Evolutionary conservation across 2,113 vertebrate species (phyloP).

Genomic region (Rhegmatorhina hoffmannsi): DNA sequence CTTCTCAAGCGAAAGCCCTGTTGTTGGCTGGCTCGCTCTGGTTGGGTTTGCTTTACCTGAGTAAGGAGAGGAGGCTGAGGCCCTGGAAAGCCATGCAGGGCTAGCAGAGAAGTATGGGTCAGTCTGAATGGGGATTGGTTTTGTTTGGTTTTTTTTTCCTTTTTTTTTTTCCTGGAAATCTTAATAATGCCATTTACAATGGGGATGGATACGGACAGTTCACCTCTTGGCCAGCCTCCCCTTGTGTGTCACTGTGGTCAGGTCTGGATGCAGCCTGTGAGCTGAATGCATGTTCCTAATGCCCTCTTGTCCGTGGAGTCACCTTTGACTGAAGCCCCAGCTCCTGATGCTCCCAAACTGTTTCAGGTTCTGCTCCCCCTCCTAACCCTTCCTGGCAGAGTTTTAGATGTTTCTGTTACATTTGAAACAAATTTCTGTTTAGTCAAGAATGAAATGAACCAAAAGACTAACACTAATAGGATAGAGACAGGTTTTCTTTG

Average conservation of each 20-base stretch:
- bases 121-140: not conserved
- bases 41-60: conserved; percentile 49
- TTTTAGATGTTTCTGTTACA: not conserved
- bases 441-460: not conserved
- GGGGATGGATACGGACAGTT: conserved; percentile 33
- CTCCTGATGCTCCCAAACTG: not conserved
- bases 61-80: conserved; percentile 56
- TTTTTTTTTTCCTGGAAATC: conserved; percentile 47
- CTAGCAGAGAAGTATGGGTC: not conserved
- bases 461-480: not conserved
- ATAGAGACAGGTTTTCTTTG: not conserved
- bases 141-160: not conserved
- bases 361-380: conserved; percentile 35
- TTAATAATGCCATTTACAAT: conserved; percentile 33
- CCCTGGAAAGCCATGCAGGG: conserved; percentile 18
- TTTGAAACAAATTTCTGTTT: conserved; percentile 34
- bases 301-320: not conserved
- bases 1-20: not conserved
- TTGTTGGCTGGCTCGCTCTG: not conserved
- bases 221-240: conserved; percentile 21
- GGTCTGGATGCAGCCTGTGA: not conserved
- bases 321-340: conserved; percentile 1
- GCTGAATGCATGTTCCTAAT: not conserved
- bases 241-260: not conserved
- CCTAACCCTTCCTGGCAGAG: conserved; percentile 31